phyloP scores from a whole-genome alignment of 2,888 invertebrate genomes.

The Clunio marinus region DNA sequence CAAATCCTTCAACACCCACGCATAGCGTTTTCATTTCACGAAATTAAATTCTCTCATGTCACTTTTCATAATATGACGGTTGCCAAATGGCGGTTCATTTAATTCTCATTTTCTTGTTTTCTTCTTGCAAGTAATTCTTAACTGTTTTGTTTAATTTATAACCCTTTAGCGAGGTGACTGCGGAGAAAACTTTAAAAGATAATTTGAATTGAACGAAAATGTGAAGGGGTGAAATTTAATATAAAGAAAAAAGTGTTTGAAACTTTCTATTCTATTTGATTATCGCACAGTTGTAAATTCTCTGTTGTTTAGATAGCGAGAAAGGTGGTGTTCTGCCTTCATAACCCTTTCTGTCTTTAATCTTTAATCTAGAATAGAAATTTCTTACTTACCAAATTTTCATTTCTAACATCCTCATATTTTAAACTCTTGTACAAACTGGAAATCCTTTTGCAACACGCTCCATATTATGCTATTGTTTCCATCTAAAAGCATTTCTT shows the following conservation, averaged over 20 bases:
- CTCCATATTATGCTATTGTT: conserved; percentile 2
- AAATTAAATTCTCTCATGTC: conserved; percentile 4
- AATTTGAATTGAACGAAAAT: conserved; percentile 13
- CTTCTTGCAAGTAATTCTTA: not conserved
- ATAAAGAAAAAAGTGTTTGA: not conserved
- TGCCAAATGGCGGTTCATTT: conserved; percentile 33
- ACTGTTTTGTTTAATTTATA: not conserved
- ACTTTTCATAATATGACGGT: not conserved
- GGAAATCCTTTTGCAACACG: not conserved
- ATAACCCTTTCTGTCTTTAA: conserved; percentile 5
- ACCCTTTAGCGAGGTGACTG: conserved; percentile 11
- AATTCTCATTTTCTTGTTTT: not conserved
- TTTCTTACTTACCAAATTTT: not conserved
- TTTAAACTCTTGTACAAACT: not conserved
- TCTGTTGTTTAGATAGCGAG: too few relatives aligned
- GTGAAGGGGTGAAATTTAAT: conserved; percentile 8
- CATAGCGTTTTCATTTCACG: not conserved
- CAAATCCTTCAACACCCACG: not conserved
- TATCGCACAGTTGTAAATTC: not conserved
- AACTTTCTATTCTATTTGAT: not conserved
- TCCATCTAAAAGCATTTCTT: conserved; percentile 32
- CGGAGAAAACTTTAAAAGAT: conserved; percentile 6
- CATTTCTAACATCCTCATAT: not conserved
- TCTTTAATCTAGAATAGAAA: conserved; percentile 15
- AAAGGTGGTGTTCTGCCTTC: too few relatives aligned